These are phyloP conservation scores for Phoxinus dragarum DNA, from an alignment of 2,797 vertebrate species.

Conservation along the genomic window DNA sequence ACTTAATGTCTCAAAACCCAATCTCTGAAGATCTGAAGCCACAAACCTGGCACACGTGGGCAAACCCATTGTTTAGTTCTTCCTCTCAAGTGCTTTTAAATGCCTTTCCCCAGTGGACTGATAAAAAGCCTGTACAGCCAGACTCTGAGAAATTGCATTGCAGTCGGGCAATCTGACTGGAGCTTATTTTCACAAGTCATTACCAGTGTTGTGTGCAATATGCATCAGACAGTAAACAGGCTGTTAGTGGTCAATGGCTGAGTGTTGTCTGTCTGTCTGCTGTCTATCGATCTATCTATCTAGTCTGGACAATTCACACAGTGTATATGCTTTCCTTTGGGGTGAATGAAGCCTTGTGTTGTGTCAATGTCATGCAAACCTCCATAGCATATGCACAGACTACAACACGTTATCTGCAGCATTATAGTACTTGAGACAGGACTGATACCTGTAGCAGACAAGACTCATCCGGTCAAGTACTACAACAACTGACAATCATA, in stretches of 20 bases:
- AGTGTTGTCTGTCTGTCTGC: too few species aligned
- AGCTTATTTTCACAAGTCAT: constrained; percentile 4
- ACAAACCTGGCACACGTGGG: not conserved
- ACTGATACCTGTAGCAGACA: not conserved
- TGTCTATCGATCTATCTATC: not conserved
- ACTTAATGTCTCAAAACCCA: constrained; percentile 31
- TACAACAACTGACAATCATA: not conserved
- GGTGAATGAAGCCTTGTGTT: not conserved
- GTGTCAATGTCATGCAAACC: not conserved
- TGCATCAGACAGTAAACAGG: not conserved
- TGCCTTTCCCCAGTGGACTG: not conserved
- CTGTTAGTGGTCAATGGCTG: not conserved
- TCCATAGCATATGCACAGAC: not conserved
- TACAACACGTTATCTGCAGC: not conserved
- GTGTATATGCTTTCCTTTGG: not conserved
- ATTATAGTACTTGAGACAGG: not conserved
- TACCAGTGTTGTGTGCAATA: not conserved
- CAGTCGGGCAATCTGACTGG: not conserved
- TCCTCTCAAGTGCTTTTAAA: constrained; percentile 14
- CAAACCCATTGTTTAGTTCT: constrained; percentile 1
- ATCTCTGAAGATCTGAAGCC: constrained; percentile 13
- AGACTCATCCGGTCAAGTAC: not conserved
- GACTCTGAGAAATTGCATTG: not conserved
- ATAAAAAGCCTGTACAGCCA: not conserved
- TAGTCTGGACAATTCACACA: not conserved